Evolutionary conservation across 2,113 vertebrate genomes (phyloP), one percentile per base, ranked within the genome.

Genomic region (Crotalus horridus): DNA sequence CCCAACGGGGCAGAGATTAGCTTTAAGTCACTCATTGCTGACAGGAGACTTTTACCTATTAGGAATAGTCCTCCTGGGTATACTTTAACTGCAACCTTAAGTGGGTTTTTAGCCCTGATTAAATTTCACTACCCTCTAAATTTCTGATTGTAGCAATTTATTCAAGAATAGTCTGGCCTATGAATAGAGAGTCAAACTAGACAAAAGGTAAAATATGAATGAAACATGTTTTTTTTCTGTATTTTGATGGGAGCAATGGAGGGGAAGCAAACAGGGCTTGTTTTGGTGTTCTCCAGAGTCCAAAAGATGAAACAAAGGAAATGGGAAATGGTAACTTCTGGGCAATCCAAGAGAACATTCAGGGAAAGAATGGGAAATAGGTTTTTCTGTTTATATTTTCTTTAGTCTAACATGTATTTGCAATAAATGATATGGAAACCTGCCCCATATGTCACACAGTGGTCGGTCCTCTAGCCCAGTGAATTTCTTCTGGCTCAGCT

Each of bases 401-500:
- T 74, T 33, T 33, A 74, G 15, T n/a, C 69, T 74, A 39, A 39
- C 6, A 74, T 74, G 15, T 43, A 89, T 64, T 90, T 89, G 51
- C 85, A 56, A 56, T 85, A 56, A 48, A 61, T 86, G 20, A 81
- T 26, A 88, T 89, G n/a, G 59, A 51, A 90, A 90, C 87, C 17
- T 24, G 81, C 85, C 89, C 85, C 85, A 90, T 59, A 86, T 94
- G 93, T 94, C 56, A 85, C 93, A 87, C 53, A 56, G 85, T n/a
- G 89, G 92, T 90, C 59, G 53, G 39, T 64, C 58, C 26, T 48
- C 56, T 29, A 89, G 20, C 21, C 53, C 59, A 69, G 21, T 85
- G 54, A 85, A 89, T 86, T 86, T 91, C 46, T 54, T 87, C 88
- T 89, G 15, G 58, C 91, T 69, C 39, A 23, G 69, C 59, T 24